Evolutionary conservation across 1,140 invertebrate genomes (phyloP), one percentile per base, ranked within the genome.

Genomic region (Eumeta japonica): DNA sequence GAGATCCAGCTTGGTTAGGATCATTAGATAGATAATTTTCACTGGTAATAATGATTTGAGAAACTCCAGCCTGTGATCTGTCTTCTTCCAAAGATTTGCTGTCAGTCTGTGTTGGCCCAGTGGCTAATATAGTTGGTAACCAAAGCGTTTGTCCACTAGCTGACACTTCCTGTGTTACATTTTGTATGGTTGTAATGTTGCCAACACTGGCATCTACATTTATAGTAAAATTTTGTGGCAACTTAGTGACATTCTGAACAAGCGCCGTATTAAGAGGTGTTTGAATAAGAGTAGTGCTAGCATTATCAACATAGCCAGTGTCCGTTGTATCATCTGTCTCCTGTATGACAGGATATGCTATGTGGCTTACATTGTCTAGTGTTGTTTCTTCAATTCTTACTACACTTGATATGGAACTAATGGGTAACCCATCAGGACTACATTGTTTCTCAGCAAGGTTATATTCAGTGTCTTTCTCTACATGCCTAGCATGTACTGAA

Each of bases 1-100:
- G 50, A 35, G n/a, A 9, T 37, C 46, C 50, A 16, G 52, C 24
- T 39, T 56, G 59, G 45, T 41, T 60, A 16, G 52, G 28, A 34
- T 71, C 62, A 56, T 58, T 67, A 1, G n/a, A n/a, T n/a, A 62
- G 53, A 50, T 71, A 74, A 38, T 59, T 63, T 46, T 74, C 70
- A 50, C 66, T 71, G 33, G 67, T 67, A n/a, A 74, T 67, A 40
- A 75, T 72, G 28, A 75, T 67, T 45, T 75, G 72, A 42, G 74
- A 75, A n/a, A 77, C 56, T 39, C 60, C 47, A 35, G 55, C 53
- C 41, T 61, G 62, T 19, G 57, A 41, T 42, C 59, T 54, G 9
- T 72, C 70, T 24, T 66, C 66, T 43, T 75, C 74, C n/a, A n/a
- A n/a, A 48, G 36, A 58, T 50, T 75, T 70, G 29, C 34, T 46